phyloP scores from a whole-genome alignment of 2,113 vertebrate genomes.

The Myotis yumanensis region DNA sequence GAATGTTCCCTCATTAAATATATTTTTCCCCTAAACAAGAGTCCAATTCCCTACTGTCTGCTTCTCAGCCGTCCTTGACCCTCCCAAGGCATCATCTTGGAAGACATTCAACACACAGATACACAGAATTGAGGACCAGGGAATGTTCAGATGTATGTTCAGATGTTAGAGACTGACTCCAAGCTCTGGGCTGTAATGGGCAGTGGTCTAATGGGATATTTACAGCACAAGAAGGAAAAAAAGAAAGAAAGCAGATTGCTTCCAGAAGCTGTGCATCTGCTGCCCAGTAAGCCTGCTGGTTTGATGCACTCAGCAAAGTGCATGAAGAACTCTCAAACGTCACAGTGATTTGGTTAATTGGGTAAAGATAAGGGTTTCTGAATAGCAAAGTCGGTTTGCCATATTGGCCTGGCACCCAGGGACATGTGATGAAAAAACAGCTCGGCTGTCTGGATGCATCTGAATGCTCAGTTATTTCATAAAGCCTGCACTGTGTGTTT shows the following conservation, averaged over 20 bases:
- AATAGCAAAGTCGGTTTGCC: conserved; percentile 77
- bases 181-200: background rate
- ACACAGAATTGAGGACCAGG: background rate
- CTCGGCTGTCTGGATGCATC: conserved; percentile 83
- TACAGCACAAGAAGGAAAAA: conserved; percentile 5
- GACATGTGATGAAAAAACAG: conserved; percentile 84
- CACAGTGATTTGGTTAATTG: conserved; percentile 79
- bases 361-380: conserved; percentile 81
- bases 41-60: background rate
- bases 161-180: conserved; percentile 35
- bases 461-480: conserved; percentile 86
- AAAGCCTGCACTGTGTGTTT: conserved; percentile 89
- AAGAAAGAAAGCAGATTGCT: conserved; percentile 69
- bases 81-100: background rate
- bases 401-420: conserved; percentile 71
- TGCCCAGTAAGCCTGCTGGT: conserved; percentile 66
- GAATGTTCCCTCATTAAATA: background rate
- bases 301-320: conserved; percentile 62
- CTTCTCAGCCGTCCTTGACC: background rate
- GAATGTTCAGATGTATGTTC: background rate
- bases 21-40: background rate
- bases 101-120: background rate
- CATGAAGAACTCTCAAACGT: conserved; percentile 73
- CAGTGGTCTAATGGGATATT: conserved; percentile 63
- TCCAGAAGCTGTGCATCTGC: conserved; percentile 76